phyloP scores from a whole-genome alignment of 2,113 vertebrate genomes.

The Neodon shergylaensis region DNA sequence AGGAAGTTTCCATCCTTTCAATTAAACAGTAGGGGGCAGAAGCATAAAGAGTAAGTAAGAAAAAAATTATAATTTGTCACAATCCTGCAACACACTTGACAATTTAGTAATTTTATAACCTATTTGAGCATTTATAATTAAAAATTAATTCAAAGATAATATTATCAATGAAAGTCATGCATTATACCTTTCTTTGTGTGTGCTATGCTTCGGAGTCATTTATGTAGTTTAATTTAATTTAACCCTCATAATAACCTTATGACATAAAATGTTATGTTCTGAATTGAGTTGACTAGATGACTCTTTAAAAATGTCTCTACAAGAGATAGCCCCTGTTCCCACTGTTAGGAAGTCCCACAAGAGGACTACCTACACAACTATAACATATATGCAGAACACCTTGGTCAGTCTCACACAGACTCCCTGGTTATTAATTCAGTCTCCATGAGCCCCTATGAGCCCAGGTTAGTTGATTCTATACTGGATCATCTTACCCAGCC shows the following conservation, averaged over 20 bases:
- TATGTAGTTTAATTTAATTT: slow-evolving; percentile 23
- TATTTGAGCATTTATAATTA: not conserved
- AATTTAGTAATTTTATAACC: not conserved
- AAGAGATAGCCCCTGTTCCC: not conserved
- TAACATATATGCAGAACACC: not conserved
- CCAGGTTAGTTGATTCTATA: not conserved
- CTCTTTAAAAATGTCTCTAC: not conserved
- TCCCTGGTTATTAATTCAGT: not conserved
- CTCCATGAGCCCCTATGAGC: not conserved
- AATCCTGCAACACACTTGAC: not conserved
- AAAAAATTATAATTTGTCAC: not conserved
- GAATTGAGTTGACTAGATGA: not conserved
- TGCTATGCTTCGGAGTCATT: not conserved
- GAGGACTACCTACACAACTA: not conserved
- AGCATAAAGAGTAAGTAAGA: not conserved
- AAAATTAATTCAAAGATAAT: not conserved
- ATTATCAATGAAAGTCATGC: not conserved
- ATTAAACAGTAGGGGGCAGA: not conserved
- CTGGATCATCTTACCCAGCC: not conserved
- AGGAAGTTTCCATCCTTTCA: not conserved
- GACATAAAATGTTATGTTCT: not conserved
- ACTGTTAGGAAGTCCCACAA: not conserved
- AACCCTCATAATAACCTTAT: not conserved
- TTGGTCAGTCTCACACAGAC: not conserved
- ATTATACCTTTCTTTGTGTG: not conserved